Evolutionary conservation across 2,113 vertebrate species (phyloP).

Genomic region (Helogale parvula): DNA sequence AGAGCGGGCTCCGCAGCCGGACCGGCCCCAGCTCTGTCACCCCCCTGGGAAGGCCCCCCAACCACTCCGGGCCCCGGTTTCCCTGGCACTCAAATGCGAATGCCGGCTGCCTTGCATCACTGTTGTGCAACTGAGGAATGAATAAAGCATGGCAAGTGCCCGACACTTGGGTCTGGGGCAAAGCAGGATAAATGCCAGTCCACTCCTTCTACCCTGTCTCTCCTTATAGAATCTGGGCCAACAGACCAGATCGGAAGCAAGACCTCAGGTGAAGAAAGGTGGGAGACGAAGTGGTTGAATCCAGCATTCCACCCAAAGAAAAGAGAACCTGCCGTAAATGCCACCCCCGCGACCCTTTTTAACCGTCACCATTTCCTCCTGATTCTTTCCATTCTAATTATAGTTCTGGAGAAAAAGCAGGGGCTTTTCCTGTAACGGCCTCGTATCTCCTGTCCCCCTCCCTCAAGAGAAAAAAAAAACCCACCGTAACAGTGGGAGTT

Average conservation of each 20-base stretch:
- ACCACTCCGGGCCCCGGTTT: background rate
- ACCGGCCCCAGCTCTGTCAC: background rate
- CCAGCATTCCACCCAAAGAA: background rate
- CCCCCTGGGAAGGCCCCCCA: background rate
- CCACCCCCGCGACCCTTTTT: background rate
- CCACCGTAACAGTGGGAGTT: background rate
- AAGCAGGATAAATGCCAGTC: background rate
- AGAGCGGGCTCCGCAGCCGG: background rate
- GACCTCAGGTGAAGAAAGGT: background rate
- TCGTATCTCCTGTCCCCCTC: background rate
- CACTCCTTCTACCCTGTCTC: background rate
- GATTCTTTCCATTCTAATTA: slow-evolving; percentile 20
- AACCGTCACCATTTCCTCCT: background rate
- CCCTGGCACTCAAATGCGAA: background rate
- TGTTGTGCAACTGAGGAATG: background rate
- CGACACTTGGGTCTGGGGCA: background rate
- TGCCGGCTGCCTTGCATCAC: background rate
- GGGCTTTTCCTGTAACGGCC: background rate
- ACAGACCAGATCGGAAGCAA: background rate
- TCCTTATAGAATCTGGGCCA: background rate
- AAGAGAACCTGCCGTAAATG: background rate
- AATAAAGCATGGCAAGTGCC: background rate
- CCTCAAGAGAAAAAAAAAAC: background rate
- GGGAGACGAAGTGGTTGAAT: background rate
- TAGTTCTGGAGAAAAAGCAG: background rate